phyloP scores from a whole-genome alignment of 2,113 vertebrate species.

The Thryonomys swinderianus region DNA sequence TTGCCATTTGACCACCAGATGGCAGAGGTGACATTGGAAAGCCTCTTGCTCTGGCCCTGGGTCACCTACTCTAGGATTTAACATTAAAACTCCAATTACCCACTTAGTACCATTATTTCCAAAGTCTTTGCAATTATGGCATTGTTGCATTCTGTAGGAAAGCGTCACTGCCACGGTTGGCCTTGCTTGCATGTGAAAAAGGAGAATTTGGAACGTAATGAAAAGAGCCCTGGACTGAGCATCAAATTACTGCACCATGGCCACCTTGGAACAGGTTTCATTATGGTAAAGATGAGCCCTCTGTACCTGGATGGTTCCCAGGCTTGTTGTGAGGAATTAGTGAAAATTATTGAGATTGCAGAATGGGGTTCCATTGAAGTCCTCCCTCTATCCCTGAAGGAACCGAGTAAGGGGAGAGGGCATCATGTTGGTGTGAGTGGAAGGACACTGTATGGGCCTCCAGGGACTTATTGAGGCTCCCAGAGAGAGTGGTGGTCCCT shows the following conservation, averaged over 20 bases:
- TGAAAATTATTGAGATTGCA: neutral
- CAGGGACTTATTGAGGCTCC: neutral
- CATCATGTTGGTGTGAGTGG: no score
- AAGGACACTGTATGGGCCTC: neutral
- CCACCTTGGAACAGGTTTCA: neutral
- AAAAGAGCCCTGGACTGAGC: neutral
- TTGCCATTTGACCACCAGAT: slow-evolving; percentile 71
- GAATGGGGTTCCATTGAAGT: neutral
- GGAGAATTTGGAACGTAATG: neutral
- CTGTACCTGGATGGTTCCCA: neutral
- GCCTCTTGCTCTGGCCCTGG: slow-evolving; percentile 35
- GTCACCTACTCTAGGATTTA: slow-evolving; percentile 48
- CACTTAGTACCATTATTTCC: slow-evolving; percentile 66
- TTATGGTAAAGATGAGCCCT: neutral
- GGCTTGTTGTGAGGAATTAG: slow-evolving; percentile 8
- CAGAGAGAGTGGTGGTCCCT: no score
- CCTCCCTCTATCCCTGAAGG: neutral
- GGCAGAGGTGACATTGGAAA: slow-evolving; percentile 67
- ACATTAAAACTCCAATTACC: slow-evolving; percentile 64
- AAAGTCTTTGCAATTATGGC: slow-evolving; percentile 57
- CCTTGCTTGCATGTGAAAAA: slow-evolving; percentile 37
- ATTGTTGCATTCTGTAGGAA: slow-evolving; percentile 51
- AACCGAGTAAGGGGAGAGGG: neutral
- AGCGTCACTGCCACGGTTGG: neutral
- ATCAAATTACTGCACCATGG: neutral